A percentile compares a stretch with the other conserved stretches of the same genome.
Evolutionary conservation across 2,113 vertebrate genomes (phyloP).

Genomic region (Circaetus gallicus): DNA sequence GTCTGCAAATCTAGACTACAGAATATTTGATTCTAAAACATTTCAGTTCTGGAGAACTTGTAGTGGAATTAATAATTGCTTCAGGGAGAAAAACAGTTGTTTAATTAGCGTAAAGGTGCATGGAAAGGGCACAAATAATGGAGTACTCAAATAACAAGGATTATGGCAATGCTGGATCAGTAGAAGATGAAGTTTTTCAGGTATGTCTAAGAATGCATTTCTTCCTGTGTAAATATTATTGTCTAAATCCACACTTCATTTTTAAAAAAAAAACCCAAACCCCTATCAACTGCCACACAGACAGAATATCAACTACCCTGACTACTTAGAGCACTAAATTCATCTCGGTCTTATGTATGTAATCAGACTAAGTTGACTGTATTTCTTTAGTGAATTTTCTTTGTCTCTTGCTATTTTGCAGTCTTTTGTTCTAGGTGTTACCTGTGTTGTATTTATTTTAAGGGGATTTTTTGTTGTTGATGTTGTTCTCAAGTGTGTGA

Average conservation of each 20-base stretch:
- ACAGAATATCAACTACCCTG: neutral
- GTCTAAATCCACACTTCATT: neutral
- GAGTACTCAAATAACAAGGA: neutral
- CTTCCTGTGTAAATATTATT: neutral
- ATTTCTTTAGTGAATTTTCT: neutral
- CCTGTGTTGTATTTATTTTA: neutral
- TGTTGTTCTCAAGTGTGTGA: neutral
- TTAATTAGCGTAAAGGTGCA: neutral
- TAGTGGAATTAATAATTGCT: neutral
- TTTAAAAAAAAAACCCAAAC: neutral
- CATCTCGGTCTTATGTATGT: neutral
- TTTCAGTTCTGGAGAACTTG: neutral
- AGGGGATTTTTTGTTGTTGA: accelerated
- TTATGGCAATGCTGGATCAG: neutral
- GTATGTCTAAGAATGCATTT: neutral
- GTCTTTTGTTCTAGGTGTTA: neutral
- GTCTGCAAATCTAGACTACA: neutral
- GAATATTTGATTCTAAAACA: neutral
- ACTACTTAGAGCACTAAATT: neutral
- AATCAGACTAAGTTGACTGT: neutral
- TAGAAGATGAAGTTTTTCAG: neutral
- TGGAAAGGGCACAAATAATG: neutral
- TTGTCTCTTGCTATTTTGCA: neutral
- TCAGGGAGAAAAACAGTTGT: neutral
- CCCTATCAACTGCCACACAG: neutral